Conservation (phyloP, 2,113 vertebrate genomes). For the Cariama cristata region DNA sequence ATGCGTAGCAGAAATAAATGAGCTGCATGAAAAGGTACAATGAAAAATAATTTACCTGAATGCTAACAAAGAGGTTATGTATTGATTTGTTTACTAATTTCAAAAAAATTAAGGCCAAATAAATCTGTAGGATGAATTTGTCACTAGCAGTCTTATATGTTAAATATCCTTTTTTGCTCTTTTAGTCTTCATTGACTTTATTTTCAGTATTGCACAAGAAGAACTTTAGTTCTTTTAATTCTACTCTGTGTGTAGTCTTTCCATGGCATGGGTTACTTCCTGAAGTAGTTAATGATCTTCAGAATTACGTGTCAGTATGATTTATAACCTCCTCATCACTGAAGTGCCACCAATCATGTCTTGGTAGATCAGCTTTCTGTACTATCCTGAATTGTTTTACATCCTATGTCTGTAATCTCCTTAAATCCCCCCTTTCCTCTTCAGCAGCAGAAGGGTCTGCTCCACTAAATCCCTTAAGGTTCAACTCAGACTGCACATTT, state of each 20-base stretch:
- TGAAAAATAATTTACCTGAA: not conserved
- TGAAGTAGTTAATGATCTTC: not conserved
- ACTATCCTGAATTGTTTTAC: not conserved
- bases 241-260: not conserved
- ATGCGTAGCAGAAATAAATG: slow-evolving; percentile 83
- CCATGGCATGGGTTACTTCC: not conserved
- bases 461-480: not conserved
- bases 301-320: not conserved
- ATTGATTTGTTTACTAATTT: not conserved
- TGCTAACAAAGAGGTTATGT: not conserved
- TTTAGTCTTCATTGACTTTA: not conserved
- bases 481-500: not conserved
- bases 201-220: not conserved
- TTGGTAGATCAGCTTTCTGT: not conserved
- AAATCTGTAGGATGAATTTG: not conserved
- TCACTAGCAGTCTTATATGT: not conserved
- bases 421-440: not conserved
- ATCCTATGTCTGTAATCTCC: not conserved
- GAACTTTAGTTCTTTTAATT: not conserved
- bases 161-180: not conserved
- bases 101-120: not conserved
- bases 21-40: slow-evolving; percentile 87
- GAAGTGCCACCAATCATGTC: not conserved
- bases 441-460: not conserved
- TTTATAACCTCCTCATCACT: not conserved